phyloP scores from a whole-genome alignment of 2,113 vertebrate genomes.

The Siniperca chuatsi region DNA sequence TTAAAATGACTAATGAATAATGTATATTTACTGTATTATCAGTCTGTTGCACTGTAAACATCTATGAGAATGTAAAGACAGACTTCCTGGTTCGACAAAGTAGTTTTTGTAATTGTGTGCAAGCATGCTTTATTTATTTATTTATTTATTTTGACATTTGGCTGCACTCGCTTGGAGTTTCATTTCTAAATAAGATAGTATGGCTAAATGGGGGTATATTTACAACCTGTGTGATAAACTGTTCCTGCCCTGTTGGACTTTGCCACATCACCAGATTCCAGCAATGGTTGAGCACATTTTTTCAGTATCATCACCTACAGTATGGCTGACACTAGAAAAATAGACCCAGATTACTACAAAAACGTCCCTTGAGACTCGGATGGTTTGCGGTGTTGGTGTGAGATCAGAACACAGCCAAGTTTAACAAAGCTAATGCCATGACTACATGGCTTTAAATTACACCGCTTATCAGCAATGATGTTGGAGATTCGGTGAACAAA shows the following conservation, averaged over 20 bases:
- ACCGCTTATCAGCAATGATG: no score
- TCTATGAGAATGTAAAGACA: no score
- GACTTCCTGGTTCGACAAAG: no score
- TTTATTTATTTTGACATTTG: not conserved
- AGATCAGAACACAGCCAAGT: no score
- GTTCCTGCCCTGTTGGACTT: not conserved
- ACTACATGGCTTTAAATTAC: no score
- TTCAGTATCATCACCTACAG: not conserved
- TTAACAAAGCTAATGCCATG: no score
- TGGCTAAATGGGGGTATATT: not conserved
- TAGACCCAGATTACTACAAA: no score
- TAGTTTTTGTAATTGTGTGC: not conserved
- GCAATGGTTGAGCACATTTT: not conserved
- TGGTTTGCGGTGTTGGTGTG: no score
- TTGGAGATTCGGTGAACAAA: no score
- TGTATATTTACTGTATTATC: not conserved
- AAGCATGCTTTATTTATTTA: not conserved
- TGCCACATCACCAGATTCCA: not conserved
- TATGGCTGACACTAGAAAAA: no score
- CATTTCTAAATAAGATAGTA: not conserved
- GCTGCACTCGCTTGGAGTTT: not conserved
- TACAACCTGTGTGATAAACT: not conserved
- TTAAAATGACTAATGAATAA: not conserved
- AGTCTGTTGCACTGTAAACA: no score
- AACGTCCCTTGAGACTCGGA: no score